Conservation (phyloP, 2,797 vertebrate species). For the Chaunax sp. region DNA sequence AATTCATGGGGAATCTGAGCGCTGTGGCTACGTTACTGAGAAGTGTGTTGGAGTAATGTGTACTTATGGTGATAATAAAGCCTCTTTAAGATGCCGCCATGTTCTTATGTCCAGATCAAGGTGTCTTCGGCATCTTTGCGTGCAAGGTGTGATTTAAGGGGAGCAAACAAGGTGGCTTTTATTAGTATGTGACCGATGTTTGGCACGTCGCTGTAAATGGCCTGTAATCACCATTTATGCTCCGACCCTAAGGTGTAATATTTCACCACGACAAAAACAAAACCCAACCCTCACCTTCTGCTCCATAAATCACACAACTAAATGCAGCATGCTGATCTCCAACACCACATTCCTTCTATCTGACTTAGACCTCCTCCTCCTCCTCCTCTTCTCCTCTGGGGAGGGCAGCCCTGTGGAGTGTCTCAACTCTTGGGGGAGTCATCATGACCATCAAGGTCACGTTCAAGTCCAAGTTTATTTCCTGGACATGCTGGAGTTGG, state of each 20-base stretch:
- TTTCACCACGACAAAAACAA: constrained; percentile 21
- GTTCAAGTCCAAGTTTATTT: constrained; percentile 43
- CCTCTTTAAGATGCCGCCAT: background rate
- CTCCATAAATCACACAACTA: constrained; percentile 46
- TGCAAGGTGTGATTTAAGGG: constrained; percentile 20
- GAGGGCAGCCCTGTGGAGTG: background rate
- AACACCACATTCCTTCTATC: constrained; percentile 53
- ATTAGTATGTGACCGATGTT: background rate
- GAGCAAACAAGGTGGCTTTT: background rate
- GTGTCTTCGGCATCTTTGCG: background rate
- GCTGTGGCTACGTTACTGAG: constrained; percentile 9
- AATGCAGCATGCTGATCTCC: constrained; percentile 3
- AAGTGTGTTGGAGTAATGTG: constrained; percentile 37
- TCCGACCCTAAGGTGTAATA: constrained; percentile 1
- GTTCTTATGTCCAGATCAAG: background rate
- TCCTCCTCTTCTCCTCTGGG: constrained; percentile 12
- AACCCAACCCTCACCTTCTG: constrained; percentile 10
- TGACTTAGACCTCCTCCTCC: constrained; percentile 37
- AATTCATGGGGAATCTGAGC: constrained; percentile 35
- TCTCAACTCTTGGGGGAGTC: constrained; percentile 1
- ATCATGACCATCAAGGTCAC: constrained; percentile 36
- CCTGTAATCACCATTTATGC: constrained; percentile 6
- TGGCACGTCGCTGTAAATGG: background rate
- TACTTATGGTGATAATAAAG: background rate
- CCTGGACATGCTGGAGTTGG: constrained; percentile 1